Base-by-base conservation (phyloP, 2,888 invertebrate species). In the Coelopa pilipes region DNA sequence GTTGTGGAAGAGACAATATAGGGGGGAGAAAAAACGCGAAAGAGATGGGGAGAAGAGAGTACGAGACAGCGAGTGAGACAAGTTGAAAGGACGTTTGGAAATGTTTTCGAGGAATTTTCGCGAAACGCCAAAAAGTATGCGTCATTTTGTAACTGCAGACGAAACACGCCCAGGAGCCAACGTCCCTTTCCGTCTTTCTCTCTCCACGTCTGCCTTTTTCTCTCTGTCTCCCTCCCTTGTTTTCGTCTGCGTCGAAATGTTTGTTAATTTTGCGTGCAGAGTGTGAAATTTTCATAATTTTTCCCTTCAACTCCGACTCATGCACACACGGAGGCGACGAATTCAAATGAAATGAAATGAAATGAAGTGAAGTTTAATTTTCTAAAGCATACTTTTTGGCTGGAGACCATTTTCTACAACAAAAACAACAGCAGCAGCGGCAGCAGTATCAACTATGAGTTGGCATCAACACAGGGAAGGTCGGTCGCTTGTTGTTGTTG, bases 381-480 rank as follows among this genome's bases (percentile, higher is more conserved):
- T 65, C 53, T 50, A 69, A 19, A 75, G 75, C 72, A 72, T 72
- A 65, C 69, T 59, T 75, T 74, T 59, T 63, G 59, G 66, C 47
- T 66, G 69, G 15, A 60, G 7, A 65, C 21, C 46, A 63, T 17
- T 63, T n/a, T n/a, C 17, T 49, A n/a, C 4, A 19, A 34, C 68
- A 34, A 17, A 15, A 34, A 19, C 15, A 24, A 55, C 59, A 66
- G 71, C 34, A 34, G 7, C 34, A 34, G 7, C 34, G 7, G n/a
- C n/a, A n/a, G 68, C 63, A 68, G 17, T 17, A 46, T 13, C 19
- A 65, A 65, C 46, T 45, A 59, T 50, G 67, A 50, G 17, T 15
- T 7, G 17, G 55, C 34, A 47, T 45, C 17, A n/a, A n/a, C n/a
- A n/a, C n/a, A n/a, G n/a, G n/a, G n/a, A n/a, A n/a, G n/a, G n/a